Conservation (phyloP, 1,140 invertebrate species). For the Arctopsyche grandis region DNA sequence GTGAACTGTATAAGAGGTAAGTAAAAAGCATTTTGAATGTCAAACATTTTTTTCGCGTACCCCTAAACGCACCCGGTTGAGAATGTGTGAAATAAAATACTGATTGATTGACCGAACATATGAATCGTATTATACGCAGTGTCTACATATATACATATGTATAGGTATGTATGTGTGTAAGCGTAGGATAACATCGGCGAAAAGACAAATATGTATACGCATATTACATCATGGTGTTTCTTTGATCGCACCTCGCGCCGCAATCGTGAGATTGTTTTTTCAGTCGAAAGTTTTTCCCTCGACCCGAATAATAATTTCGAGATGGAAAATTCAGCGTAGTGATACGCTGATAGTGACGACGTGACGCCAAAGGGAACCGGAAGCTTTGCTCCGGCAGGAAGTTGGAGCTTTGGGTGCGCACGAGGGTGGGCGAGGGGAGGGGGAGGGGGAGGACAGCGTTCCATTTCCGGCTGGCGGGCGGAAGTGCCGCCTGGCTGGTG, state of each 20-base stretch:
- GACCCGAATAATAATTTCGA: neutral
- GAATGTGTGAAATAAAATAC: too few species aligned
- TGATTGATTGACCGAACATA: neutral
- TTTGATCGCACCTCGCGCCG: too few species aligned
- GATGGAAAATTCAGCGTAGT: constrained; percentile 22
- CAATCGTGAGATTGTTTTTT: too few species aligned
- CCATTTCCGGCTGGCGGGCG: constrained; percentile 51
- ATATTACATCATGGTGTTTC: too few species aligned
- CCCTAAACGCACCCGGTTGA: too few species aligned
- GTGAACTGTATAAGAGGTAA: too few species aligned
- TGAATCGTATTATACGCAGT: neutral
- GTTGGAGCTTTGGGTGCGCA: constrained; percentile 35
- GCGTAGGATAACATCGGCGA: too few species aligned
- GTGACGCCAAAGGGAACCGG: constrained; percentile 54
- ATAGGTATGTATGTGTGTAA: neutral
- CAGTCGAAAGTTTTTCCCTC: neutral
- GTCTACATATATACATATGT: neutral
- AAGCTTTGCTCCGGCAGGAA: constrained; percentile 51
- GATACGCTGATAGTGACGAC: constrained; percentile 35
- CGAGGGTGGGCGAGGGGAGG: constrained; percentile 34
- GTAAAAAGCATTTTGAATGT: too few species aligned
- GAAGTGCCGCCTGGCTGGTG: constrained; percentile 51
- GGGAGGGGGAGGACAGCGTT: constrained; percentile 26
- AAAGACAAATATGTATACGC: too few species aligned
- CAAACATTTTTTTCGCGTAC: too few species aligned